Conservation (phyloP, 2,113 vertebrate species). For the Syngnathus typhle region DNA sequence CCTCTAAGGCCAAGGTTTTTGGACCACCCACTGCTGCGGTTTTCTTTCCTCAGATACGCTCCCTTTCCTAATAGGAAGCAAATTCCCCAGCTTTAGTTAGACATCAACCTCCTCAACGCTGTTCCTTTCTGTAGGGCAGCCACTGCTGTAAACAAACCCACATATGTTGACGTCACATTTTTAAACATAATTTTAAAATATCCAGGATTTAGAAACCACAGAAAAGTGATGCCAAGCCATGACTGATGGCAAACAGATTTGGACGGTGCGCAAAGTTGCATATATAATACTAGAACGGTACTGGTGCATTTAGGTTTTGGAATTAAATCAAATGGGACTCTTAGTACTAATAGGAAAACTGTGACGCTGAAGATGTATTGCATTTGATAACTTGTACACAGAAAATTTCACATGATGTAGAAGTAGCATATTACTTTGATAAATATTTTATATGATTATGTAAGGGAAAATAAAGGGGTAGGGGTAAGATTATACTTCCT, state of each 20-base stretch:
- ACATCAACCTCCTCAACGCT: constrained; percentile 27
- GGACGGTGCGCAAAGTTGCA: constrained; percentile 4
- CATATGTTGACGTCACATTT: constrained; percentile 45
- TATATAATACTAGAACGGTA: too few relatives aligned
- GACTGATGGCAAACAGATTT: constrained; percentile 19
- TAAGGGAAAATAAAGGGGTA: too few relatives aligned
- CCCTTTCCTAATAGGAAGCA: constrained; percentile 56
- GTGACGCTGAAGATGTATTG: too few relatives aligned
- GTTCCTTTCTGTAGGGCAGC: constrained; percentile 40
- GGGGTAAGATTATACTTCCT: too few relatives aligned
- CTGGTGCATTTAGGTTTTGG: too few relatives aligned
- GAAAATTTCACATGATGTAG: too few relatives aligned
- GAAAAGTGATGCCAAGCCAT: constrained; percentile 22
- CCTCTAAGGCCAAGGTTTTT: constrained; percentile 43
- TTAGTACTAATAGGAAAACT: too few relatives aligned
- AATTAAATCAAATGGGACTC: too few relatives aligned
- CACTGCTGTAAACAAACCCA: constrained; percentile 47
- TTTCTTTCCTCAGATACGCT: constrained; percentile 31
- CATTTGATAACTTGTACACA: too few relatives aligned
- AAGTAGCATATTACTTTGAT: too few relatives aligned
- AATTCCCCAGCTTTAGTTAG: constrained; percentile 52
- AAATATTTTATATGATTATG: too few relatives aligned
- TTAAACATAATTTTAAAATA: constrained; percentile 36
- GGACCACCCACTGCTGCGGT: constrained; percentile 66
- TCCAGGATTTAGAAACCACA: constrained; percentile 21